Base-by-base conservation (phyloP, 1,140 invertebrate genomes). In the Drosophila kurseongensis region DNA sequence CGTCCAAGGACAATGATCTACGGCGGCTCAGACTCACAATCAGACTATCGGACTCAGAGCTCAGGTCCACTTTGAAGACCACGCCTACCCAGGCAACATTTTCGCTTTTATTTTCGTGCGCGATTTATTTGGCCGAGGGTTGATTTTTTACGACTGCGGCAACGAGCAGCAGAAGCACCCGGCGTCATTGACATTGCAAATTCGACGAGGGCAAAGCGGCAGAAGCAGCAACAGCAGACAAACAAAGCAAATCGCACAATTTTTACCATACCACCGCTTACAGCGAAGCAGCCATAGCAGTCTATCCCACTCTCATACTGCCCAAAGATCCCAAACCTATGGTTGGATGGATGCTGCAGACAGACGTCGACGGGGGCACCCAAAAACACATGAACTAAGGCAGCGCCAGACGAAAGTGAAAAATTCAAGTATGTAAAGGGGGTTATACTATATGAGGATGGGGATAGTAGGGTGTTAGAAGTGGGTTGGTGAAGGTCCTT, bases 1-100 rank as follows among this genome's bases (percentile, higher is more conserved):
- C 67, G 52, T 51, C 84, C 86, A 90, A 90, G 86, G 86, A 90
- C 88, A 86, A 91, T 90, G 88, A 90, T 91, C 88, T 83, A 82
- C 86, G 75, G 47, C 63, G 29, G 48, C 48, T 62, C 56, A 56
- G 74, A 54, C 47, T 76, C 61, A 41, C 41, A 56, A 41, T 45
- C 51, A 45, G 61, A 52, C 36, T 47, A 36, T 54, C 36, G 56
- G 59, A 45, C 44, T 54, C 57, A 55, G 38, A 50, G 18, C 50
- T 36, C 51, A 52, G 54, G 54, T 60, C 66, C 66, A 68, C 36
- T 55, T 44, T 42, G 61, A 50, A 12, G 38, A 59, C 68, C 78
- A 81, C 76, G 72, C 67, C 73, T 48, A 50, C 52, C 45, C 56
- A 16, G 16, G 18, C 40, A 13, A 35, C 27, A 54, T 42, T 57